Evolutionary conservation across 2,888 invertebrate species (phyloP).

Genomic region (Falcaria lacertinaria): DNA sequence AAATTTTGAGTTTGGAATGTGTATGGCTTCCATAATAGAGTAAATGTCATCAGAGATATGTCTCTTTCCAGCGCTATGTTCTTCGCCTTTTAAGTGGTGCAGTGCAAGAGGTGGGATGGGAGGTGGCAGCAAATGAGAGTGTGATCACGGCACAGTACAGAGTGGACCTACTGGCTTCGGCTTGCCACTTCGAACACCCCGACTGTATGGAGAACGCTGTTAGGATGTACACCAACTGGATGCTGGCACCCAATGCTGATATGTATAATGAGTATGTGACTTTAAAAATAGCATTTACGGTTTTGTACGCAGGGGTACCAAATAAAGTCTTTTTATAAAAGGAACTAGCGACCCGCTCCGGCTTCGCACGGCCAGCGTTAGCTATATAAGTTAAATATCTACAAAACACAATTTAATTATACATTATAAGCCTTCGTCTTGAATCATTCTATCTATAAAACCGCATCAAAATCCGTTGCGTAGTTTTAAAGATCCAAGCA

Average conservation of each 20-base stretch:
- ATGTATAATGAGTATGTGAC: constrained; percentile 85
- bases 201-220: constrained; percentile 88
- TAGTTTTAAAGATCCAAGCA: no score
- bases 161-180: constrained; percentile 85
- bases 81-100: constrained; percentile 82
- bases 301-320: not conserved
- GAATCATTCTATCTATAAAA: no score
- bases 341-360: no score
- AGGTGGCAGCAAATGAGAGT: constrained; percentile 80
- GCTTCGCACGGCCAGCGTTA: no score
- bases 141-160: constrained; percentile 86
- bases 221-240: constrained; percentile 87
- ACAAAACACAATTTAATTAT: no score
- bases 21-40: no score
- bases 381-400: no score
- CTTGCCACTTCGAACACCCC: constrained; percentile 86
- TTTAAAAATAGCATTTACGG: not conserved
- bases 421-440: no score
- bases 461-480: no score
- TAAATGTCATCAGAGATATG: no score
- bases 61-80: constrained; percentile 87
- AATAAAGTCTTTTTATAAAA: no score
- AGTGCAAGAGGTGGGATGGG: constrained; percentile 85
- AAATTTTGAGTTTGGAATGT: no score
- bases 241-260: constrained; percentile 84